Conservation (phyloP, 2,888 invertebrate genomes). For the Lasioglossum oenotherae region DNA sequence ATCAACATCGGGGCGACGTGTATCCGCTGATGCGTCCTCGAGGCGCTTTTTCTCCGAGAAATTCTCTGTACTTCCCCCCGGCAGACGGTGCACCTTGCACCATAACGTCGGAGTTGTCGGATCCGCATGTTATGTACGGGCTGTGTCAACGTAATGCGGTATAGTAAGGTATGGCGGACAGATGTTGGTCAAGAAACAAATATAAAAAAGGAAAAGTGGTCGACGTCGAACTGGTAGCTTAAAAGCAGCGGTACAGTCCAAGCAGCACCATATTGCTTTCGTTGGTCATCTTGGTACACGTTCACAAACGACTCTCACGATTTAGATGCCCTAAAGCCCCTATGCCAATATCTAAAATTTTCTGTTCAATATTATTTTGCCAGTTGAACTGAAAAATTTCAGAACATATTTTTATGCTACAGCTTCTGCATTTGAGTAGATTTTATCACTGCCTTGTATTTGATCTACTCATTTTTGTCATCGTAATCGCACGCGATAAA, state of each 20-base stretch:
- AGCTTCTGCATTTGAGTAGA: neutral
- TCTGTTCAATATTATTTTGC: neutral
- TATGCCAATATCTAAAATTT: neutral
- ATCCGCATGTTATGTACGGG: slow-evolving; percentile 65
- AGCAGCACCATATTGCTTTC: slow-evolving; percentile 44
- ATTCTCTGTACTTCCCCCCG: slow-evolving; percentile 73
- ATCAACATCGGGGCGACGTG: slow-evolving; percentile 23
- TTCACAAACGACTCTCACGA: slow-evolving; percentile 21
- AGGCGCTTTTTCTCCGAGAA: slow-evolving; percentile 70
- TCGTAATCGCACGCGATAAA: neutral
- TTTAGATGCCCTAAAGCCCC: slow-evolving; percentile 12
- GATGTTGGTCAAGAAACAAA: slow-evolving; percentile 73
- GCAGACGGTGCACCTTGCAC: slow-evolving; percentile 73
- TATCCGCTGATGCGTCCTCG: slow-evolving; percentile 51
- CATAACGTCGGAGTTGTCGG: slow-evolving; percentile 72
- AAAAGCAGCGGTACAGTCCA: slow-evolving; percentile 52
- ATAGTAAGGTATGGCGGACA: slow-evolving; percentile 70
- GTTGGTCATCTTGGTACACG: slow-evolving; percentile 53
- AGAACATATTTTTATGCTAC: neutral
- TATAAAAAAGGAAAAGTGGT: slow-evolving; percentile 64
- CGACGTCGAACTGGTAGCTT: slow-evolving; percentile 59
- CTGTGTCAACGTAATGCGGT: slow-evolving; percentile 65
- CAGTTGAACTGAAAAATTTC: neutral
- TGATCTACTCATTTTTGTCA: neutral
- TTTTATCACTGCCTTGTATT: neutral